Percentiles rank a stretch among this genome's conserved stretches.
These are phyloP conservation scores for Carassius carassius DNA, from an alignment of 2,113 vertebrate species.

Conservation along the genomic window DNA sequence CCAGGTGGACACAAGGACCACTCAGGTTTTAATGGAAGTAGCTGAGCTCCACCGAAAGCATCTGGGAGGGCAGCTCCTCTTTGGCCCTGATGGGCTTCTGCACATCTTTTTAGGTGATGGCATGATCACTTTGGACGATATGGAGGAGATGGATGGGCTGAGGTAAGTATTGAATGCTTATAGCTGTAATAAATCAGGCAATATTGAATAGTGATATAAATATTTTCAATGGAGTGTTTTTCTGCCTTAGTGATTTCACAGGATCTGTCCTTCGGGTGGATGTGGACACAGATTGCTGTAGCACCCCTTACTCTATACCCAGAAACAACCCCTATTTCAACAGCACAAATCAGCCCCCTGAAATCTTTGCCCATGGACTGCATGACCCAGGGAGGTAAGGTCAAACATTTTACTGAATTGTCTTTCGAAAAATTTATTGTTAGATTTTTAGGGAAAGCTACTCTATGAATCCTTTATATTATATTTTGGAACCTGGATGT, in stretches of 20 bases:
- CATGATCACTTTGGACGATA: constrained; percentile 98
- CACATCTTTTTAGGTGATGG: constrained; percentile 95
- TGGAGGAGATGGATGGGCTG: constrained; percentile 99
- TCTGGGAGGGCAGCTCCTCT: constrained; percentile 92
- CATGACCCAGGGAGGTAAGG: constrained; percentile 97
- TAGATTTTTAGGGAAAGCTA: background rate
- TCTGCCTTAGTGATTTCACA: constrained; percentile 89
- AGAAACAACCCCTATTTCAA: constrained; percentile 96
- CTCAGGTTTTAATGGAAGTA: constrained; percentile 91
- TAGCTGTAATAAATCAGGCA: background rate
- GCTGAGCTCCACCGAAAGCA: constrained; percentile 96
- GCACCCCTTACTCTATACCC: constrained; percentile 88
- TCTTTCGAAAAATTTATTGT: background rate
- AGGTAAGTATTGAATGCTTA: constrained; percentile 77
- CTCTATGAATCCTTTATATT: background rate
- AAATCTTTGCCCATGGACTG: constrained; percentile 96
- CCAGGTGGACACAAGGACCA: constrained; percentile 89
- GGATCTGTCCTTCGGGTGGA: constrained; percentile 94
- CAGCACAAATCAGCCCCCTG: constrained; percentile 97
- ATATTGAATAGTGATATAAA: background rate
- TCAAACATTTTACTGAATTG: constrained; percentile 27
- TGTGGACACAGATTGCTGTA: constrained; percentile 88
- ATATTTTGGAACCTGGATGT: background rate
- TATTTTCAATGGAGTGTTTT: constrained; percentile 29
- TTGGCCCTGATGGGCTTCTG: constrained; percentile 89